Evolutionary conservation across 2,797 vertebrate genomes (phyloP).

Genomic region (Numenius phaeopus): DNA sequence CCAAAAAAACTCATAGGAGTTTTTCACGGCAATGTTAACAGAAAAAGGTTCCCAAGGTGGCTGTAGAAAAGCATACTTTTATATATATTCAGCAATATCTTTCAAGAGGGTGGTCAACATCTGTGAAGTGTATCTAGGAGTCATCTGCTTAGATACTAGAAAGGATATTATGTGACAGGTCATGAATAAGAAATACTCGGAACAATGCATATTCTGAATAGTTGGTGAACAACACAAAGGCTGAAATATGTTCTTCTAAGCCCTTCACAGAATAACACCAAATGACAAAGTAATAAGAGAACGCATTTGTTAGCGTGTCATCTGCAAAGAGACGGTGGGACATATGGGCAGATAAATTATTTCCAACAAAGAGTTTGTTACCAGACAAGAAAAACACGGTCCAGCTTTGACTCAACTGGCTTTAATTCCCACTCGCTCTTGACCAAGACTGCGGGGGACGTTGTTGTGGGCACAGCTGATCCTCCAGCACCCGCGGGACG

Average conservation of each 20-base stretch:
- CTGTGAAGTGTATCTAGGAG: not conserved
- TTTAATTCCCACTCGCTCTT: not conserved
- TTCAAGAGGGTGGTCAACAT: not conserved
- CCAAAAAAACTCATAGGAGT: not conserved
- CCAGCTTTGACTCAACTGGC: not conserved
- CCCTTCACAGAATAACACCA: not conserved
- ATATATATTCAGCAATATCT: not conserved
- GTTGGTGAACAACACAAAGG: not conserved
- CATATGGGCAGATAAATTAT: not conserved
- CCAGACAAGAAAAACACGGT: not conserved
- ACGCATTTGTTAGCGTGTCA: not conserved
- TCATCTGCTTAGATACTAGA: not conserved
- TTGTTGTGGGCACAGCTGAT: fast-evolving
- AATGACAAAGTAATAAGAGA: not conserved
- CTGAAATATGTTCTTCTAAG: not conserved
- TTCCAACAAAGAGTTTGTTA: not conserved
- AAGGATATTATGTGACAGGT: not conserved
- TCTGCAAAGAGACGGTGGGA: not conserved
- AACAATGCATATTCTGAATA: not conserved
- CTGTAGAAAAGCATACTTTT: not conserved
- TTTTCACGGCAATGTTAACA: not conserved
- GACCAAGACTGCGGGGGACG: not conserved
- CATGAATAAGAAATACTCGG: not conserved
- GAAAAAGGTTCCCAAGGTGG: not conserved
- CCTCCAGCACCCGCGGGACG: fast-evolving